Conservation (phyloP, 1,140 invertebrate genomes). For the Drosophila persimilis region DNA sequence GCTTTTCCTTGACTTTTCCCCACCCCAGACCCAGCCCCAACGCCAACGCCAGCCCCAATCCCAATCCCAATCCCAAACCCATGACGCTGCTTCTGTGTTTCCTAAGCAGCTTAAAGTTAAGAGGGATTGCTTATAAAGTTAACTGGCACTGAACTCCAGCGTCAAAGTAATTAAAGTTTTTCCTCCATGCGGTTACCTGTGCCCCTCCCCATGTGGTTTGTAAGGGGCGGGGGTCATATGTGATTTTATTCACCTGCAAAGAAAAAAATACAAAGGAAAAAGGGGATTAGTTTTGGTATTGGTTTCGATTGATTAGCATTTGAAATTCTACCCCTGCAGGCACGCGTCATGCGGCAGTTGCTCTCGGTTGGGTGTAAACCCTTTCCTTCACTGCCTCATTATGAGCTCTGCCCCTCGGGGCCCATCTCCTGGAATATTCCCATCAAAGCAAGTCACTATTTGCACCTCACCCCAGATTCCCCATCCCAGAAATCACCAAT, state of each 20-base stretch:
- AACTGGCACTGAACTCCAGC: slow-evolving; percentile 62
- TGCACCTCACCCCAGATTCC: background rate
- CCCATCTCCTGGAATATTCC: background rate
- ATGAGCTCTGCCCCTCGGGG: background rate
- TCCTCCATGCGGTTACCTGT: slow-evolving; percentile 34
- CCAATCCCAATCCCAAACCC: slow-evolving; percentile 3
- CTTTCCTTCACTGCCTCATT: background rate
- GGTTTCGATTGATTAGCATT: background rate
- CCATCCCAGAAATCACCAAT: background rate
- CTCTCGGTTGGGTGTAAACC: too few species aligned
- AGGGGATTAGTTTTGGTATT: slow-evolving; percentile 1
- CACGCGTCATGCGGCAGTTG: too few species aligned
- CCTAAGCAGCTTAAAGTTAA: slow-evolving; percentile 68
- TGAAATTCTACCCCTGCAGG: background rate
- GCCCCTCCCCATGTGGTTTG: slow-evolving; percentile 25
- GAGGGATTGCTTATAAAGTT: slow-evolving; percentile 54
- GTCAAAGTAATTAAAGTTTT: slow-evolving; percentile 76
- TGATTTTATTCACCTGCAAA: slow-evolving; percentile 61
- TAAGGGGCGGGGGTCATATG: background rate
- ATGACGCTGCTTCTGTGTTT: slow-evolving; percentile 14
- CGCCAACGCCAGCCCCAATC: slow-evolving; percentile 5
- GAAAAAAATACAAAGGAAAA: slow-evolving; percentile 13
- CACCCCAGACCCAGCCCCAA: slow-evolving; percentile 7
- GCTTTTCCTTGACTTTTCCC: slow-evolving; percentile 11
- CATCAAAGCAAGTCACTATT: slow-evolving; percentile 7